phyloP scores from a whole-genome alignment of 1,140 invertebrate species.

The Gryllus bimaculatus region DNA sequence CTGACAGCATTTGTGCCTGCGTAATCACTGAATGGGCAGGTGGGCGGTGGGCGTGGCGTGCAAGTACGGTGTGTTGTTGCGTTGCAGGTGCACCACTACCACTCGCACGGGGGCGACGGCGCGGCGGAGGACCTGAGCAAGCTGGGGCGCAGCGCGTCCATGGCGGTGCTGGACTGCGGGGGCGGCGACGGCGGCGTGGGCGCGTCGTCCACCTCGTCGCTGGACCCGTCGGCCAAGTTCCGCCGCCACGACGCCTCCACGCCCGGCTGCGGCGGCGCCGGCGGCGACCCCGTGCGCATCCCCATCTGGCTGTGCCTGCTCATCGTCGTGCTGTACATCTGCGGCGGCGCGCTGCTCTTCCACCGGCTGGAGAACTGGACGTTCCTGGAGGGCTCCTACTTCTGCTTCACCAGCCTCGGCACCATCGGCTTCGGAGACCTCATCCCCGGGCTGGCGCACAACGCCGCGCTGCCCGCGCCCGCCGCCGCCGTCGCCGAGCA shows the following conservation, averaged over 20 bases:
- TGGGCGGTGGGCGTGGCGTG: no score
- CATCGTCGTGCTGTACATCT: constrained; percentile 82
- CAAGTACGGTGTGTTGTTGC: no score
- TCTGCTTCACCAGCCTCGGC: constrained; percentile 85
- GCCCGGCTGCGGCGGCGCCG: constrained; percentile 23
- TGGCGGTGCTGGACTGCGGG: constrained; percentile 19
- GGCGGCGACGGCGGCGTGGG: constrained; percentile 25
- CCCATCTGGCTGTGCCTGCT: constrained; percentile 82
- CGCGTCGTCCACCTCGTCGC: constrained; percentile 29
- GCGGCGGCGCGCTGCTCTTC: constrained; percentile 84
- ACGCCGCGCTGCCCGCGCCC: background rate
- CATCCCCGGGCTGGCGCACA: constrained; percentile 42
- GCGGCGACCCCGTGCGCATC: constrained; percentile 47
- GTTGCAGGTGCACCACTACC: constrained; percentile 30
- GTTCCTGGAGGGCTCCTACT: constrained; percentile 84
- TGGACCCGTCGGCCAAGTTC: constrained; percentile 9
- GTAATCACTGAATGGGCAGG: no score
- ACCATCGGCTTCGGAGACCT: constrained; percentile 86
- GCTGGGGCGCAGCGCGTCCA: constrained; percentile 16
- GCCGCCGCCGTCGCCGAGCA: constrained; percentile 46
- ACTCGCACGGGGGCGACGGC: constrained; percentile 31
- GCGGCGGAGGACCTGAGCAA: constrained; percentile 26
- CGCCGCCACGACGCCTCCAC: background rate
- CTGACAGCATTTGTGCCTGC: no score
- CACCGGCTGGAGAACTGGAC: constrained; percentile 83